phyloP scores from a whole-genome alignment of 2,797 vertebrate species.

The Spizella passerina region DNA sequence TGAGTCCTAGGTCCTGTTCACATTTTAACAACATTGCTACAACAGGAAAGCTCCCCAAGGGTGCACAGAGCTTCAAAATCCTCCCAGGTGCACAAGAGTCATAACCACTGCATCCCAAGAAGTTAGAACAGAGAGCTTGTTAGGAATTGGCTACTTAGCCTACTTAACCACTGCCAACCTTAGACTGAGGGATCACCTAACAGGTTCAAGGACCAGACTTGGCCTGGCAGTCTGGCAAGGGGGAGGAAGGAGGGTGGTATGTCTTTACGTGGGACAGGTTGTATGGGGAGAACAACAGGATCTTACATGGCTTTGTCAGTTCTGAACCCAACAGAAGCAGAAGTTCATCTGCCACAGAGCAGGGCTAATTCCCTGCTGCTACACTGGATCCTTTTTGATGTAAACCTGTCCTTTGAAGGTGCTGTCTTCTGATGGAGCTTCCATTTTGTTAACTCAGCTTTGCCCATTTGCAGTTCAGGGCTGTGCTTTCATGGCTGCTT shows the following conservation, averaged over 20 bases:
- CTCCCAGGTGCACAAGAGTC: accelerated
- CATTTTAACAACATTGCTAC: neutral
- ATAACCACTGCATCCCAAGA: neutral
- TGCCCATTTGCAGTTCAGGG: neutral
- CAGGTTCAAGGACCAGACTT: neutral
- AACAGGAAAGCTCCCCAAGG: neutral
- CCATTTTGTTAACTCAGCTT: neutral
- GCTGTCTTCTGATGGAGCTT: neutral
- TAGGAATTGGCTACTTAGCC: neutral
- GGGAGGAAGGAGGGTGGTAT: neutral
- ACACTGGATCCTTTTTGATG: neutral
- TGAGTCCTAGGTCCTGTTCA: neutral
- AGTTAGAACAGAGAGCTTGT: neutral
- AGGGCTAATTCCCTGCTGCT: neutral
- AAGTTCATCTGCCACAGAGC: accelerated
- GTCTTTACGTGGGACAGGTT: neutral
- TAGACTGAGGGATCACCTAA: neutral
- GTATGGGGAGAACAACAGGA: neutral
- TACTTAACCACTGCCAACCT: neutral
- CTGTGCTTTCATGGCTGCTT: neutral
- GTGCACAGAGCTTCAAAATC: neutral
- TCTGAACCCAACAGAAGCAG: neutral
- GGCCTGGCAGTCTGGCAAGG: neutral
- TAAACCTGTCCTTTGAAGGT: neutral
- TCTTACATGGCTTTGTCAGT: neutral